phyloP scores from a whole-genome alignment of 2,888 invertebrate species.

The Bimastos eiseni region DNA sequence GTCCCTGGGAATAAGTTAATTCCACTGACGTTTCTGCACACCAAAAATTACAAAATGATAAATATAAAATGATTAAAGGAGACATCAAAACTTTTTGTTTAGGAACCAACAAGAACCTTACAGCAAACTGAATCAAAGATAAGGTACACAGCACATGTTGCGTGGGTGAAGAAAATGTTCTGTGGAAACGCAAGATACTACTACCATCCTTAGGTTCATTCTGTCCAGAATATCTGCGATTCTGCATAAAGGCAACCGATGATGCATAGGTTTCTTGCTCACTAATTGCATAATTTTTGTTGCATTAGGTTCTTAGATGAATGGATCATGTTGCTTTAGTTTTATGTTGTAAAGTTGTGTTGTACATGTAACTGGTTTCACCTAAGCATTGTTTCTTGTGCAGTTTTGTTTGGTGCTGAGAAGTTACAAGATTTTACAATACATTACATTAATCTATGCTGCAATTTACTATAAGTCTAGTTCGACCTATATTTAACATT shows the following conservation, averaged over 20 bases:
- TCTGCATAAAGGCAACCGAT: neutral
- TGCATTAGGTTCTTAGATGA: neutral
- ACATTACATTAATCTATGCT: neutral
- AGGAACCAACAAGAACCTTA: neutral
- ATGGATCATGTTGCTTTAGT: constrained; percentile 5
- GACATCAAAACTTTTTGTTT: neutral
- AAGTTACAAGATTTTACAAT: neutral
- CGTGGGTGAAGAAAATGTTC: neutral
- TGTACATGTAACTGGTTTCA: neutral
- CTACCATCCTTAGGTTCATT: neutral
- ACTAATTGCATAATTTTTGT: neutral
- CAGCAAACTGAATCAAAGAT: neutral
- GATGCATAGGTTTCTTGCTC: neutral
- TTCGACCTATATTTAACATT: neutral
- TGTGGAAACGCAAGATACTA: neutral
- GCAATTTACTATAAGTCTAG: neutral
- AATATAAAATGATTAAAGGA: neutral
- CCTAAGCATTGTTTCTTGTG: neutral
- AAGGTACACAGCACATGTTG: neutral
- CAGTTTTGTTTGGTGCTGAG: constrained; percentile 2
- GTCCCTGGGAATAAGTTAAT: neutral
- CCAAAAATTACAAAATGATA: neutral
- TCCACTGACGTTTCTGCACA: neutral
- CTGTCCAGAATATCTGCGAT: neutral
- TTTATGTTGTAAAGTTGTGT: neutral